These are phyloP conservation scores for Podiceps cristatus DNA, from an alignment of 2,113 vertebrate species.

Conservation along the genomic window DNA sequence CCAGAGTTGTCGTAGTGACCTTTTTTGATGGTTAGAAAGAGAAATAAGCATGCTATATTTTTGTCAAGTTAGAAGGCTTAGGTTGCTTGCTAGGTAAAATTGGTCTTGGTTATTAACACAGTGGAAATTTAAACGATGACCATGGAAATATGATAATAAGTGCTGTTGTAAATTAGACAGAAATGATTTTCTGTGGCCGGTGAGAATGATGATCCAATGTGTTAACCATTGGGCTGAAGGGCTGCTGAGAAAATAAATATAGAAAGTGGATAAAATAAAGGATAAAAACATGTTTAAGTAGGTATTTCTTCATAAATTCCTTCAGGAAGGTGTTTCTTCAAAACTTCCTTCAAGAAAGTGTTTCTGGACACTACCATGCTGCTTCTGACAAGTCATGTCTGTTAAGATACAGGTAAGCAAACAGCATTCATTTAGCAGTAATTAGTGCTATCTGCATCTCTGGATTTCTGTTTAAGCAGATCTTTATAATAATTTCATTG, in stretches of 20 bases:
- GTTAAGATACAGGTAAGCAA: not conserved
- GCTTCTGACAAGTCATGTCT: not conserved
- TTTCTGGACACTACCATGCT: not conserved
- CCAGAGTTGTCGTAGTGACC: not conserved
- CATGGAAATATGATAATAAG: not conserved
- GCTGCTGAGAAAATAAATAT: not conserved
- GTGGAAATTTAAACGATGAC: constrained; percentile 18
- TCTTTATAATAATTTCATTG: not conserved
- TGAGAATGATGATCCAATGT: not conserved
- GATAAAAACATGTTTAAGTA: not conserved
- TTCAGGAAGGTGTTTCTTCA: not conserved
- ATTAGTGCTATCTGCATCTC: not conserved
- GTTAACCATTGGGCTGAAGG: not conserved
- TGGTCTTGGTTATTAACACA: not conserved
- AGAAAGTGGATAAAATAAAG: not conserved
- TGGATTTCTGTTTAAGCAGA: not conserved
- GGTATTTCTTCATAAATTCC: not conserved
- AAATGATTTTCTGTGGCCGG: not conserved
- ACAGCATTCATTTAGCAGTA: not conserved
- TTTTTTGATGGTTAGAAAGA: constrained; percentile 43
- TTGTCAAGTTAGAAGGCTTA: not conserved
- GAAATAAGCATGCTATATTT: not conserved
- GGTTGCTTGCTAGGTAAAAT: constrained; percentile 7
- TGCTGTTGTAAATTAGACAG: not conserved
- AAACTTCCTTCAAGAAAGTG: not conserved